A percentile compares a stretch with the other conserved stretches of the same genome.
These are phyloP conservation scores for Mnemiopsis leidyi DNA, from an alignment of 37 sponge, comb jelly and placozoan species.

Conservation along the genomic window DNA sequence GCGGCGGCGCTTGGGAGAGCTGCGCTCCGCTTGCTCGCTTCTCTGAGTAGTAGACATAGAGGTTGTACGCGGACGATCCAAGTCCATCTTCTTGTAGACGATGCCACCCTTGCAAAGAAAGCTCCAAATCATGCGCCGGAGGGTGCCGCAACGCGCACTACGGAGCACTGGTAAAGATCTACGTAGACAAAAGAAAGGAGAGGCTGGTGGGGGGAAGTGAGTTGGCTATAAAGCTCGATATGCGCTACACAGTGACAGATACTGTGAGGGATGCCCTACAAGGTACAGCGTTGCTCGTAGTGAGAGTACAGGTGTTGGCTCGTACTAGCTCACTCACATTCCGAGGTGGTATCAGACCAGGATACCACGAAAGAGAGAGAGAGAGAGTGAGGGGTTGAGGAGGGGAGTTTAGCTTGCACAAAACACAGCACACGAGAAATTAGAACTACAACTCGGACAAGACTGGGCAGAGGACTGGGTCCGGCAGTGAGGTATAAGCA, in stretches of 20 bases:
- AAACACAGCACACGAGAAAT: not conserved
- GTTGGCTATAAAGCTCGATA: not conserved
- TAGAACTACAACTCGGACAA: not conserved
- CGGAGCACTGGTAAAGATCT: not conserved
- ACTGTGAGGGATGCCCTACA: slow-evolving; percentile 14
- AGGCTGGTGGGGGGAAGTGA: not conserved
- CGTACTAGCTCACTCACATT: not conserved
- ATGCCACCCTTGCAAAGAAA: slow-evolving; percentile 3
- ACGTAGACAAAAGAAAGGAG: not conserved
- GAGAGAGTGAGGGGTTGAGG: not conserved
- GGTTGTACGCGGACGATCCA: not conserved
- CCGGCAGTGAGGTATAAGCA: not conserved
- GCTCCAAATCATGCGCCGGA: not conserved
- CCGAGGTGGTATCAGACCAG: not conserved
- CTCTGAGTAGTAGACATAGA: not conserved
- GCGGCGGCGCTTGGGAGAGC: not conserved
- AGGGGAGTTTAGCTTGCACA: not conserved
- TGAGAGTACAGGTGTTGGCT: not conserved
- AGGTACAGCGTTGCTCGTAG: not conserved
- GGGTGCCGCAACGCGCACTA: not conserved
- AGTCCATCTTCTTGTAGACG: slow-evolving; percentile 9
- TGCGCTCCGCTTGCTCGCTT: not conserved
- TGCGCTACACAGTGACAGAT: not conserved
- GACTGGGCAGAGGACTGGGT: not conserved
- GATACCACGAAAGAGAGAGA: not conserved